Base-by-base conservation (phyloP, 2,888 invertebrate genomes). In the Drosophila meridiana region DNA sequence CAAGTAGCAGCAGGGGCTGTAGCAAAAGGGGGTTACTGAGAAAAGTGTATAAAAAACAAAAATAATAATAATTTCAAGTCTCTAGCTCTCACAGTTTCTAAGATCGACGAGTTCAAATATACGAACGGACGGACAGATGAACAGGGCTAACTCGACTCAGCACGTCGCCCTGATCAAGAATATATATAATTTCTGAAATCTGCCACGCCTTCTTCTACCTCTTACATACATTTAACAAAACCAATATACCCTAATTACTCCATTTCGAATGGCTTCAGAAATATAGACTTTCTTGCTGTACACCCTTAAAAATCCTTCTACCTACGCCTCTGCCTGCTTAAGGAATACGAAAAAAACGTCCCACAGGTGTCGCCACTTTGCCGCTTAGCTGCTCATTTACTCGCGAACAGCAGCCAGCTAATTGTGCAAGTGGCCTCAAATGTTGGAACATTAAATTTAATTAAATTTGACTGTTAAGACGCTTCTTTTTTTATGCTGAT, bases 341-440 rank as follows among this genome's bases (percentile, higher is more conserved):
- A 56, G 61, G 32, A 3, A n/a, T 1, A 11, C 9, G 48, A 75
- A 83, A 64, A 47, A 42, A 42, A 42, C 6, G 64, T 81, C 69
- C 83, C 87, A 87, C 87, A 87, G 87, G 87, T 87, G 89, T 87
- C 76, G 85, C 89, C 89, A 83, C 75, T 83, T 78, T 77, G 69
- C 78, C 78, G 82, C 85, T 87, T 79, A 76, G 78, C 74, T 79
- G 86, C 82, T 78, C 87, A 83, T 86, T 87, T 84, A 81, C 61
- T 52, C 66, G 47, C 47, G 67, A 45, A 36, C 68, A 64, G 55
- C 52, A 55, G 69, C 32, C 69, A 78, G 87, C 85, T 87, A 85
- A 87, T 85, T 87, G 82, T 76, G 82, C 86, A 76, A 83, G 80
- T 77, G 78, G 83, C 86, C 86, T 75, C 78, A 75, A 78, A 78